Base-by-base conservation (phyloP, 2,113 vertebrate genomes). In the Elaphurus davidianus region DNA sequence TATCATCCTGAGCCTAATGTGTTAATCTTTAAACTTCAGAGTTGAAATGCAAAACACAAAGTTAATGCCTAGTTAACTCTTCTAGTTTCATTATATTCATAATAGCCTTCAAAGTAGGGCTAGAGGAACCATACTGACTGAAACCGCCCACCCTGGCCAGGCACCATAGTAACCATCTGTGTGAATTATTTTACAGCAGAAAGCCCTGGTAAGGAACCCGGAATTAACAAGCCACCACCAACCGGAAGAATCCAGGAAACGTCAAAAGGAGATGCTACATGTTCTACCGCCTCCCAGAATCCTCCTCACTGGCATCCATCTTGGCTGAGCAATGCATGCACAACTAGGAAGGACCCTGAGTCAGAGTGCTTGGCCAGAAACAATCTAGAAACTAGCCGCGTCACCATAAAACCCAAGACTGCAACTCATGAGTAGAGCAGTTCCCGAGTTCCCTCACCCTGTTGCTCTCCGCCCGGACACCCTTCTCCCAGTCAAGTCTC, bases 11-110 rank as follows among this genome's bases (percentile, higher is more conserved):
- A 76, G 13, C 54, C 36, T 87, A 84, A 67, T 7, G 13, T 62
- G 43, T 62, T 50, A 67, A 93, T 6, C 45, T 59, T 14, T 13
- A 30, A 50, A 11, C 36, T 54, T 60, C n/a, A 13, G 43, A 82
- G n/a, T 76, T 85, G 36, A 82, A 92, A 74, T 47, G 33, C 16
- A 76, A 81, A 79, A 55, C 13, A 67, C 7, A 85, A 15, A 23
- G 23, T 60, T 43, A 92, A 76, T 12, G 13, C 11, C 5, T 2
- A 45, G 11, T 33, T 82, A 74, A 71, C 12, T 81, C 62, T 86
- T 71, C 30, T 45, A 95, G 45, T 33, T 85, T 79, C 54, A 47
- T 90, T 96, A 47, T 55, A 81, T 33, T 55, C 54, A 71, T 45
- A 81, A 85, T 7, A 28, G 10, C 55, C 17, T 55, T 74, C 54